Evolutionary conservation across 2,888 invertebrate species (phyloP).

Genomic region (Salticus scenicus): DNA sequence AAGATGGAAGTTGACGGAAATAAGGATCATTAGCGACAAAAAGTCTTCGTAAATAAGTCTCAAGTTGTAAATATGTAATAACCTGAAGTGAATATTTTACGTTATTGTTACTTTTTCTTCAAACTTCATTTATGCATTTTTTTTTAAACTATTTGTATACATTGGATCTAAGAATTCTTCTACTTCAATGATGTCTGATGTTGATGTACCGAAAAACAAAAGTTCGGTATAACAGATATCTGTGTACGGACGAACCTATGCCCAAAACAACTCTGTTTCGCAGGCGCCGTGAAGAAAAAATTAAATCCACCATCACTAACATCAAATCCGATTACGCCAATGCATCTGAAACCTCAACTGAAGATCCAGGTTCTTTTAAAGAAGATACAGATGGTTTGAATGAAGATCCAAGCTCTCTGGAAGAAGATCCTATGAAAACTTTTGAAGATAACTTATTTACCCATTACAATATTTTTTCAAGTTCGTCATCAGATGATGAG

Average conservation of each 20-base stretch:
- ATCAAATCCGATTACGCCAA: background rate
- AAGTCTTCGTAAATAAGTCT: too few species aligned
- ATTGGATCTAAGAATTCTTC: too few species aligned
- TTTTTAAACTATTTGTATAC: too few species aligned
- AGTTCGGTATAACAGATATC: conserved; percentile 6
- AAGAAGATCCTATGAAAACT: background rate
- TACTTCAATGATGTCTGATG: background rate
- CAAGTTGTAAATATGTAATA: too few species aligned
- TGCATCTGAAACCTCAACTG: background rate
- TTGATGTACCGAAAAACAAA: background rate
- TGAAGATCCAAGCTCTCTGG: background rate
- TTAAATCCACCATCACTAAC: background rate
- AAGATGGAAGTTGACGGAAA: too few species aligned
- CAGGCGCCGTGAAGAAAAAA: background rate
- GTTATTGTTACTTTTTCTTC: too few species aligned
- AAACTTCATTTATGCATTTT: too few species aligned
- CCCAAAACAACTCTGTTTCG: conserved; percentile 10
- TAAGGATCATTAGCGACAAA: too few species aligned
- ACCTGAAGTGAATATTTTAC: too few species aligned
- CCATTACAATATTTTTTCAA: background rate
- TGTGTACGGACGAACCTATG: background rate
- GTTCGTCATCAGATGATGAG: background rate
- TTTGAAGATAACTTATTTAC: background rate
- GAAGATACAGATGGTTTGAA: too few species aligned
- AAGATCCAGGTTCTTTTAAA: background rate